Evolutionary conservation across 1,140 invertebrate genomes (phyloP).

Genomic region (Ganaspis sp.): DNA sequence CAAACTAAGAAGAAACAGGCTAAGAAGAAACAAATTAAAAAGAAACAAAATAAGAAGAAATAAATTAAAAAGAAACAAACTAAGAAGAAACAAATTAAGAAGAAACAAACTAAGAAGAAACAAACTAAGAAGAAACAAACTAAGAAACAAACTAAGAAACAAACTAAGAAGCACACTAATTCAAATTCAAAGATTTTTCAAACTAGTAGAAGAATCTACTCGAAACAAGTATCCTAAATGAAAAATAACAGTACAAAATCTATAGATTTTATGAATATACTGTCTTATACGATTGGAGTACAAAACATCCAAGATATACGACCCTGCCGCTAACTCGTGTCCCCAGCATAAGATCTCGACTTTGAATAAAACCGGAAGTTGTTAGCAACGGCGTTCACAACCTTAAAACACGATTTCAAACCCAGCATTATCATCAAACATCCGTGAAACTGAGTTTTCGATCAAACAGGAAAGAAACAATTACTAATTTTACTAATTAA

Average conservation of each 20-base stretch:
- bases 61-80: too few relatives aligned
- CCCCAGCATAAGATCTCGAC: not conserved
- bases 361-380: conserved; percentile 14
- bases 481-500: too few relatives aligned
- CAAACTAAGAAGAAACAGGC: too few relatives aligned
- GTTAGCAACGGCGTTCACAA: not conserved
- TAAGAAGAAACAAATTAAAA: too few relatives aligned
- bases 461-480: too few relatives aligned
- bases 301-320: conserved; percentile 7
- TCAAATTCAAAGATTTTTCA: not conserved
- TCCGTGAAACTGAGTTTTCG: not conserved
- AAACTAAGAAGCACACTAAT: too few relatives aligned
- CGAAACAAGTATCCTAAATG: not conserved
- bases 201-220: not conserved
- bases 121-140: too few relatives aligned
- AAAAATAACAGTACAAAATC: not conserved
- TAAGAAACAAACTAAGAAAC: not conserved
- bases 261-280: too few relatives aligned
- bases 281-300: not conserved
- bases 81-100: too few relatives aligned
- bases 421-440: not conserved
- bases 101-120: too few relatives aligned
- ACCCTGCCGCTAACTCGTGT: not conserved
- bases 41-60: too few relatives aligned
- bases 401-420: not conserved